phyloP scores from a whole-genome alignment of 2,888 invertebrate genomes.

The Pammene aurita region DNA sequence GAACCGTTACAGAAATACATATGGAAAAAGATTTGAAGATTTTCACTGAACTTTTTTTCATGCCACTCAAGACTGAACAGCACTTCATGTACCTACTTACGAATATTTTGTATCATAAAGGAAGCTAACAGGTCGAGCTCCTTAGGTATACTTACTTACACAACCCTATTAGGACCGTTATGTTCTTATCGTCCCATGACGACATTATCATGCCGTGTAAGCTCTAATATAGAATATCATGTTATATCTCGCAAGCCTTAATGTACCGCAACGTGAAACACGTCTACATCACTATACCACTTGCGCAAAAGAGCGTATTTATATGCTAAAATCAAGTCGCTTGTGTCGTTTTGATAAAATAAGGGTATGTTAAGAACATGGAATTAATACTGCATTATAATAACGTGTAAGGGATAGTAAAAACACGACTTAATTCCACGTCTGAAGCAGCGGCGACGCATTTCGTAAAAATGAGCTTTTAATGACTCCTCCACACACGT shows the following conservation, averaged over 20 bases:
- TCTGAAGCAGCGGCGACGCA: constrained; percentile 47
- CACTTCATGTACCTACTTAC: neutral
- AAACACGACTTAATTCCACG: constrained; percentile 55
- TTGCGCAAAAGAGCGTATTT: constrained; percentile 12
- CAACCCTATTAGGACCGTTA: constrained; percentile 22
- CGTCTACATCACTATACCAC: constrained; percentile 14
- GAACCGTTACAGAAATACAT: no score
- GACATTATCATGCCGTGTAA: constrained; percentile 16
- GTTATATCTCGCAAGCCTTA: constrained; percentile 28
- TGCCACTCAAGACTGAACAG: neutral
- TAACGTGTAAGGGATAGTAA: constrained; percentile 50
- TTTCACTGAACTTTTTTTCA: no score
- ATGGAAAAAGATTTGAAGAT: no score
- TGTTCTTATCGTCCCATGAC: constrained; percentile 18
- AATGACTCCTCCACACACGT: constrained; percentile 50
- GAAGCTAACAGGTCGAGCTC: neutral
- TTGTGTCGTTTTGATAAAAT: neutral
- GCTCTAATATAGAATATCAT: constrained; percentile 17
- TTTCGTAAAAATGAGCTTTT: constrained; percentile 53
- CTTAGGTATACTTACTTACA: constrained; percentile 6
- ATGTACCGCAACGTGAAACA: constrained; percentile 31
- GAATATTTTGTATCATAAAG: neutral
- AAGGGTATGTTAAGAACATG: constrained; percentile 13
- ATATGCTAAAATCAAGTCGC: neutral
- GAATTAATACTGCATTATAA: constrained; percentile 37